A percentile compares a stretch with the other conserved stretches of the same genome.
Evolutionary conservation across 2,797 vertebrate genomes (phyloP).

Genomic region (Huso huso): DNA sequence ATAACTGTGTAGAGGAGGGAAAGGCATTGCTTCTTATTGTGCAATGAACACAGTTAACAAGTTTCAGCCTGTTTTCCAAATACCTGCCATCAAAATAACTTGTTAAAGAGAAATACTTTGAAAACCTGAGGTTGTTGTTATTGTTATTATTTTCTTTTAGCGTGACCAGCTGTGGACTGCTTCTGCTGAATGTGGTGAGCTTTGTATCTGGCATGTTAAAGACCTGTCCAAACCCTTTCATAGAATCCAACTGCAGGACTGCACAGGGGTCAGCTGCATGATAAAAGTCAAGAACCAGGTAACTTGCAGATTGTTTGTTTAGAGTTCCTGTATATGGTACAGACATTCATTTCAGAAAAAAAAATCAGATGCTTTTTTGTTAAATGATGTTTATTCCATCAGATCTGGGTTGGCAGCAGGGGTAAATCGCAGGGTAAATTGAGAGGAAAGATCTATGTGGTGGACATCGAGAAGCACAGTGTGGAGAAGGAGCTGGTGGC

Average conservation of each 20-base stretch:
- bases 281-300: conserved; percentile 86
- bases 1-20: too few species aligned
- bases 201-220: conserved; percentile 65
- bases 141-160: conserved; percentile 40
- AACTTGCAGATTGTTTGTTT: not conserved
- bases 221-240: conserved; percentile 46
- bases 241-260: conserved; percentile 64
- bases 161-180: conserved; percentile 70
- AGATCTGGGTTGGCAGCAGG: conserved; percentile 85
- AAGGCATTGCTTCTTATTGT: too few species aligned
- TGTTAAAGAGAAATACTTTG: too few species aligned
- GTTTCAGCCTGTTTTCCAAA: too few species aligned
- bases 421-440: conserved; percentile 57
- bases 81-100: too few species aligned
- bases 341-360: too few species aligned
- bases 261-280: conserved; percentile 74
- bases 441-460: conserved; percentile 82
- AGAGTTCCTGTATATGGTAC: not conserved
- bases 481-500: conserved; percentile 83
- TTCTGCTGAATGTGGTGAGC: conserved; percentile 46
- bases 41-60: too few species aligned
- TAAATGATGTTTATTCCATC: conserved; percentile 7
- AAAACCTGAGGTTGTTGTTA: too few species aligned
- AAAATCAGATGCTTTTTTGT: too few species aligned
- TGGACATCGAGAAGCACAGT: conserved; percentile 52